Evolutionary conservation across 2,113 vertebrate species (phyloP).

Genomic region (Planiliza haematocheilus): DNA sequence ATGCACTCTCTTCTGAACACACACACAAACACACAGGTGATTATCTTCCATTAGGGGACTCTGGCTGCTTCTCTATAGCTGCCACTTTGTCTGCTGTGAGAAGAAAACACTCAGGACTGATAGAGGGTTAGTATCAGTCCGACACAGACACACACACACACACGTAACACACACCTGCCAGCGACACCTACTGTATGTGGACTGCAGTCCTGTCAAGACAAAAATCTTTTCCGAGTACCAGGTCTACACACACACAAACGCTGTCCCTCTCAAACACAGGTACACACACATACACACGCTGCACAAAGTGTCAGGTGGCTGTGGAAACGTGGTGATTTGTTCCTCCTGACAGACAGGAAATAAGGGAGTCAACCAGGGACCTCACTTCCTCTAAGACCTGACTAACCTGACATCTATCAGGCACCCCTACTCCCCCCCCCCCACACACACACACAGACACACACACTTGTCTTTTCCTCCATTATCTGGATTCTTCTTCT

Average conservation of each 20-base stretch:
- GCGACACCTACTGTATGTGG: constrained; percentile 18
- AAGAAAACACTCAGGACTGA: constrained; percentile 50
- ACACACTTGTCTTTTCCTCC: neutral
- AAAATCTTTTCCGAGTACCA: constrained; percentile 30
- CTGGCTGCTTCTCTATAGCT: constrained; percentile 26
- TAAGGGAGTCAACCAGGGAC: constrained; percentile 68
- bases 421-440: constrained; percentile 15
- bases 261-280: constrained; percentile 22
- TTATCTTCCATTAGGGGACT: constrained; percentile 59
- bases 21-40: constrained; percentile 38
- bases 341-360: constrained; percentile 76
- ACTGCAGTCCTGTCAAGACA: constrained; percentile 38
- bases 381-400: constrained; percentile 71
- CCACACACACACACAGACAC: constrained; percentile 3
- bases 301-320: constrained; percentile 43
- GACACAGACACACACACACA: constrained; percentile 28
- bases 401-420: constrained; percentile 68
- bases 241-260: constrained; percentile 19
- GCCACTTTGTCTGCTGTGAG: constrained; percentile 27
- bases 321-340: constrained; percentile 64
- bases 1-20: constrained; percentile 36
- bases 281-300: constrained; percentile 1
- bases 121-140: constrained; percentile 32
- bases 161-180: constrained; percentile 30
- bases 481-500: constrained; percentile 2